phyloP scores from a whole-genome alignment of 2,113 vertebrate species.

The Poecile atricapillus region DNA sequence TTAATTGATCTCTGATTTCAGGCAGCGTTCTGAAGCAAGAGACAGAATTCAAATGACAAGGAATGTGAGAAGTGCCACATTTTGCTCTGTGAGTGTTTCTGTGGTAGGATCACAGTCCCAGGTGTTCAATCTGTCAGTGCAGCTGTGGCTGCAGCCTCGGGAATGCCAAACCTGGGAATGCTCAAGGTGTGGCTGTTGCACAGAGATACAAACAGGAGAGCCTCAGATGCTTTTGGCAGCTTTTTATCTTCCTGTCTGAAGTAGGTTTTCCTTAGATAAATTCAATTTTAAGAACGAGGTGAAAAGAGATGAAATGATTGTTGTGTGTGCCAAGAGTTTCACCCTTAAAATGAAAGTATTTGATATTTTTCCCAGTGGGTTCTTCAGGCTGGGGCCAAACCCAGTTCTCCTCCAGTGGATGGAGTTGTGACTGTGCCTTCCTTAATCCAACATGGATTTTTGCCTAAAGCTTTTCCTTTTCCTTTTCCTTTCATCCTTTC shows the following conservation, averaged over 20 bases:
- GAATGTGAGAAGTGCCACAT: background rate
- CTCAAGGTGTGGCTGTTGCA: fast-evolving
- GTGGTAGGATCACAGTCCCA: fast-evolving
- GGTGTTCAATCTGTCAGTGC: no score
- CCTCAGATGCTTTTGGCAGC: background rate
- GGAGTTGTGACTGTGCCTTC: background rate
- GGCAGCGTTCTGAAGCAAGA: background rate
- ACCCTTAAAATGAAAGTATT: background rate
- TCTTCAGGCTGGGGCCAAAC: background rate
- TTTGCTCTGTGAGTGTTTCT: background rate
- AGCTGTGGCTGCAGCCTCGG: background rate
- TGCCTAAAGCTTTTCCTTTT: fast-evolving
- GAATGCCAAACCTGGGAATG: fast-evolving
- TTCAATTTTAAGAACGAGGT: background rate
- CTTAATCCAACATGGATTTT: background rate
- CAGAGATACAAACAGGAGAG: fast-evolving
- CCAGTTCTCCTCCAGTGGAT: background rate
- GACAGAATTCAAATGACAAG: background rate
- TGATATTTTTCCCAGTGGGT: background rate
- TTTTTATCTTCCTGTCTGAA: background rate
- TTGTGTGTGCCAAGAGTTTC: background rate
- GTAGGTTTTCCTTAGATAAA: background rate
- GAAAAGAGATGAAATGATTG: background rate
- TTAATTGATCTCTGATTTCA: background rate
- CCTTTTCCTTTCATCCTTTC: background rate